Evolutionary conservation across 2,888 invertebrate species (phyloP).

Genomic region (Callyntrura sp.): DNA sequence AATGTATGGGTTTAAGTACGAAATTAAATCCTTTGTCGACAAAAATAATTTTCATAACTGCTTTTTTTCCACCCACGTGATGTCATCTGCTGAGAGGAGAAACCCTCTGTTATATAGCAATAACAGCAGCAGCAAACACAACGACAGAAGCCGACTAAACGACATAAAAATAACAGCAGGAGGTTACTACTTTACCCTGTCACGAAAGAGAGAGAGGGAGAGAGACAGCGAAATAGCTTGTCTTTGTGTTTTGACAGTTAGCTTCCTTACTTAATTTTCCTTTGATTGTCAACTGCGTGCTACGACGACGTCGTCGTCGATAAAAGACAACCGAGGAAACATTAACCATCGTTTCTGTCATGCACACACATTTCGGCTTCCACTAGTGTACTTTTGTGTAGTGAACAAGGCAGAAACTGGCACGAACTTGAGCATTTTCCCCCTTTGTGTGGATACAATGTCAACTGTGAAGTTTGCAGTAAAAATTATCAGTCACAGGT

Average conservation of each 20-base stretch:
- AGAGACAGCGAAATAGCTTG: slow-evolving; percentile 3
- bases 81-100: not conserved
- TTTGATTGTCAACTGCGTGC: slow-evolving; percentile 26
- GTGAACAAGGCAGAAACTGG: not conserved
- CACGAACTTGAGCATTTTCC: not conserved
- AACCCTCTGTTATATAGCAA: not conserved
- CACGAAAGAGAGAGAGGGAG: slow-evolving; percentile 5
- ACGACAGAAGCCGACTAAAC: not conserved
- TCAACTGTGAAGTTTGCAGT: too few relatives aligned
- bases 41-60: not conserved
- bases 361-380: not conserved
- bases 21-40: not conserved
- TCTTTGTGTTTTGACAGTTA: slow-evolving; percentile 7
- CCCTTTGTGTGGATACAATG: not conserved
- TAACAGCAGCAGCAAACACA: not conserved
- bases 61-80: slow-evolving; percentile 2
- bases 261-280: slow-evolving; percentile 20
- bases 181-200: slow-evolving; percentile 46
- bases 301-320: too few relatives aligned
- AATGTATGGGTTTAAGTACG: slow-evolving; percentile 1
- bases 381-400: not conserved
- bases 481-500: too few relatives aligned
- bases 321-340: not conserved
- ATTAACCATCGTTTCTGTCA: not conserved
- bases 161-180: slow-evolving; percentile 44